A percentile compares a stretch with the other conserved stretches of the same genome.
Evolutionary conservation across 2,113 vertebrate species (phyloP).

Genomic region (Chloropsis hardwickii): DNA sequence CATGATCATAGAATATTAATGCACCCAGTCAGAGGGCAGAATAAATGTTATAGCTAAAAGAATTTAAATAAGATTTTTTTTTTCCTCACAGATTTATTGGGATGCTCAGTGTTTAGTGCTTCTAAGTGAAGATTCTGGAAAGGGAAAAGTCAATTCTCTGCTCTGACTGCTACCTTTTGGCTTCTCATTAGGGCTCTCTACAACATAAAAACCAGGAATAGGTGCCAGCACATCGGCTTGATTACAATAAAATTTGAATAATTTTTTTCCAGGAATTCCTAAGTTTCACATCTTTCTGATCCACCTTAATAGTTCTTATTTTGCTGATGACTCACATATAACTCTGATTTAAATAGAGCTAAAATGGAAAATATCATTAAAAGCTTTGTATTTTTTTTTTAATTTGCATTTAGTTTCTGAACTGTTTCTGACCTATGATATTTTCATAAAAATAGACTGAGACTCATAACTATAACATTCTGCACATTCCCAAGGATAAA

Average conservation of each 20-base stretch:
- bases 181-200: background rate
- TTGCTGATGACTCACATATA: conserved; percentile 13
- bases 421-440: conserved; percentile 38
- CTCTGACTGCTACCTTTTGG: background rate
- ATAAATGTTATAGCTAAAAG: background rate
- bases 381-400: background rate
- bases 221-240: background rate
- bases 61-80: conserved; percentile 8
- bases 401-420: conserved; percentile 22
- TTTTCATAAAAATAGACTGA: conserved; percentile 38
- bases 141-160: background rate
- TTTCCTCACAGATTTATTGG: background rate
- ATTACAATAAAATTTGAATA: background rate
- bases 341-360: conserved; percentile 6
- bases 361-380: conserved; percentile 38
- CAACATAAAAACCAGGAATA: background rate
- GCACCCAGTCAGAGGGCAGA: background rate
- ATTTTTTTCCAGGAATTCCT: background rate
- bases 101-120: background rate
- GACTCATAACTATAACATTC: conserved; percentile 22
- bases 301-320: background rate
- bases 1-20: background rate
- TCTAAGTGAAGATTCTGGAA: background rate
- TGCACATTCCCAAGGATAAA: conserved; percentile 11
- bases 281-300: background rate